phyloP scores from a whole-genome alignment of 1,140 invertebrate genomes.

The Telenomus remus region DNA sequence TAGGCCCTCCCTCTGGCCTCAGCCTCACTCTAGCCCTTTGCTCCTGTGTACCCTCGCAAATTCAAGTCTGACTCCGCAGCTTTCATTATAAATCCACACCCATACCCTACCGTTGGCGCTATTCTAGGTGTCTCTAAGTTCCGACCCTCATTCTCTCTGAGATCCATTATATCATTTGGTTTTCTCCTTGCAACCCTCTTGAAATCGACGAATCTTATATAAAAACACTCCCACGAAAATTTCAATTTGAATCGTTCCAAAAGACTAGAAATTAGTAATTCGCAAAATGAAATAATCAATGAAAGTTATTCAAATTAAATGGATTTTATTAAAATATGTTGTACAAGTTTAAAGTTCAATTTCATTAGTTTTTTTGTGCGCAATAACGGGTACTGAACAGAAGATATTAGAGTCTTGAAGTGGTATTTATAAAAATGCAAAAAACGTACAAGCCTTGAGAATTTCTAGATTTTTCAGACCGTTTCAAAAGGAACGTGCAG shows the following conservation, averaged over 20 bases:
- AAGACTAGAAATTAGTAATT: constrained; percentile 55
- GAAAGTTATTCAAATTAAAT: background rate
- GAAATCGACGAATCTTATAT: constrained; percentile 61
- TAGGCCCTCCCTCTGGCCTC: constrained; percentile 54
- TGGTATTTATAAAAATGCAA: constrained; percentile 23
- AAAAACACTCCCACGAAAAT: constrained; percentile 67
- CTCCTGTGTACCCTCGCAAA: constrained; percentile 69
- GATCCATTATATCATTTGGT: constrained; percentile 71
- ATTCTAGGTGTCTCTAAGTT: constrained; percentile 67
- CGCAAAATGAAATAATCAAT: constrained; percentile 37
- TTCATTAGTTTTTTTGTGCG: too few relatives aligned
- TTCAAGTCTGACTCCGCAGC: constrained; percentile 71
- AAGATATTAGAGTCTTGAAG: constrained; percentile 6
- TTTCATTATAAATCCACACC: constrained; percentile 75
- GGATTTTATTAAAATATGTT: too few relatives aligned
- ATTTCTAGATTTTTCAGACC: constrained; percentile 63
- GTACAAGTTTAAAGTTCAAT: too few relatives aligned
- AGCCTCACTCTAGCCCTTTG: constrained; percentile 53
- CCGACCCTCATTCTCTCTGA: constrained; percentile 68
- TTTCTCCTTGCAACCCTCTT: constrained; percentile 56
- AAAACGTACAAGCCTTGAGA: constrained; percentile 47
- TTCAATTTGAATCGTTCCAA: constrained; percentile 68
- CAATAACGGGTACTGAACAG: too few relatives aligned
- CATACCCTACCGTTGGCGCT: constrained; percentile 40
- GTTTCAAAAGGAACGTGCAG: constrained; percentile 51